Base-by-base conservation (phyloP, 1,140 invertebrate genomes). In the Bombus impatiens region DNA sequence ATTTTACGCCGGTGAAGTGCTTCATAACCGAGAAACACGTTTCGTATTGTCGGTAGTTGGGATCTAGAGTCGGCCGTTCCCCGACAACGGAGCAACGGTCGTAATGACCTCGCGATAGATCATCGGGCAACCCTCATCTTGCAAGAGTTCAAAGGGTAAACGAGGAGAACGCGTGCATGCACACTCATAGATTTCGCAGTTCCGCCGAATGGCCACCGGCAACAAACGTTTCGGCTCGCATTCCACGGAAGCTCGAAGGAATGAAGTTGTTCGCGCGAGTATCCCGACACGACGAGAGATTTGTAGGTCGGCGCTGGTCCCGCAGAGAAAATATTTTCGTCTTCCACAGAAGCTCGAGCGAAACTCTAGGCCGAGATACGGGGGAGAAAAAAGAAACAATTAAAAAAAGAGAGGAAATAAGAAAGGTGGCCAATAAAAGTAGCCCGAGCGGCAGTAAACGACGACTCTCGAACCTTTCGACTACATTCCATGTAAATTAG, bases 211-310 rank as follows among this genome's bases (percentile, higher is more conserved):
- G 42, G 76, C 68, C 59, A 72, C n/a, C 74, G 42, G 72, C 57
- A 37, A 76, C 80, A n/a, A 88, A 84, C 90, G 90, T 94, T 95
- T 93, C 92, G 94, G 94, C 93, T 94, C 93, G 94, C 90, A 94
- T 94, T 95, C 94, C 94, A 82, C 47, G 92, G 91, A 91, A 92
- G 92, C 89, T 78, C 91, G 87, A 76, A 86, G 89, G 89, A 94
- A 94, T 92, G 91, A 93, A 94, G 92, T 92, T 87, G 92, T 91
- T 91, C 88, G 84, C 86, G 84, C 88, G 88, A 88, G 68, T 37
- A 70, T 71, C 78, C 40, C 44, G 65, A 84, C 84, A 71, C 85
- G 91, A 93, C 84, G 92, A 94, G 84, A 91, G 92, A 93, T 94
- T 94, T 94, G 91, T 89, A 75, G 88, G 44, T 76, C 79, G 82